Evolutionary conservation across 2,113 vertebrate species (phyloP).

Genomic region (Prinia subflava): DNA sequence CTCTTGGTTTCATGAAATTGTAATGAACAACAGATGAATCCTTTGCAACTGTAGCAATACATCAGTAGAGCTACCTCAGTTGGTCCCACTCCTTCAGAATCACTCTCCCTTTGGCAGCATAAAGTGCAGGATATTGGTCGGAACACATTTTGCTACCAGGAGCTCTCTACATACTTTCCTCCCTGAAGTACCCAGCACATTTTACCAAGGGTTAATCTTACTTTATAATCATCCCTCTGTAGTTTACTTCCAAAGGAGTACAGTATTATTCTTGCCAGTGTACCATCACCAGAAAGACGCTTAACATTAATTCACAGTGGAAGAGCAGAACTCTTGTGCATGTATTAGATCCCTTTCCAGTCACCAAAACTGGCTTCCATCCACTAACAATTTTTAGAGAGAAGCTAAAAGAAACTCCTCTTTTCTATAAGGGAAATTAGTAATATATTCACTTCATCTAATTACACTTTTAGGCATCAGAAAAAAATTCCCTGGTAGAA

Average conservation of each 20-base stretch:
- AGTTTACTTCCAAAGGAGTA: neutral
- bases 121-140: neutral
- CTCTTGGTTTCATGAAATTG: neutral
- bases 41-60: neutral
- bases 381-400: neutral
- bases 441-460: neutral
- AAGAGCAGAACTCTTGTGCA: neutral
- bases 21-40: neutral
- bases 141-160: neutral
- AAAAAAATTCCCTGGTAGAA: neutral
- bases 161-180: neutral
- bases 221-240: neutral
- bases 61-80: neutral
- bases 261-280: neutral
- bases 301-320: neutral
- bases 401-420: neutral
- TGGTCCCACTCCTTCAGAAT: neutral
- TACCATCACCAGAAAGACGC: neutral
- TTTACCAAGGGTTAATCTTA: neutral
- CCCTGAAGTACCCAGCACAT: neutral
- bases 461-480: neutral
- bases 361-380: neutral
- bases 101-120: neutral
- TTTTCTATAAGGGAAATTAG: neutral
- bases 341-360: neutral